phyloP scores from a whole-genome alignment of 2,888 invertebrate species.

The Polydrusus tereticollis region DNA sequence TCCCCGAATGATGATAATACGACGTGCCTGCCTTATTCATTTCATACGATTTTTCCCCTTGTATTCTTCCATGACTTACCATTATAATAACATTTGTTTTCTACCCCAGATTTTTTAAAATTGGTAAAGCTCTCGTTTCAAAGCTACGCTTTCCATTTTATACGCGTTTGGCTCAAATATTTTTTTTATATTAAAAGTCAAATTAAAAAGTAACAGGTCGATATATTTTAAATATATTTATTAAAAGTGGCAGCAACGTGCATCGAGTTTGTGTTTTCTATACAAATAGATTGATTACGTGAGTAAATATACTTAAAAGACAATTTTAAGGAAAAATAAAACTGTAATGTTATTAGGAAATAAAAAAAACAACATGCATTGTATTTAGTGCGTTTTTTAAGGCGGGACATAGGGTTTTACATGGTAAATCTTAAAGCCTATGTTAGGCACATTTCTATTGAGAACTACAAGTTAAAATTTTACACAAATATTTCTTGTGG shows the following conservation, averaged over 20 bases:
- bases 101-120: slow-evolving; percentile 9
- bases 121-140: slow-evolving; percentile 1
- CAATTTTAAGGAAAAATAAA: neutral
- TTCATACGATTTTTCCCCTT: slow-evolving; percentile 14
- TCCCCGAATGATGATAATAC: slow-evolving; percentile 15
- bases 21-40: slow-evolving; percentile 10
- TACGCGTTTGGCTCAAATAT: slow-evolving; percentile 1
- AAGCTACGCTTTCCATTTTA: neutral
- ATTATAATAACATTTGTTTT: slow-evolving; percentile 20
- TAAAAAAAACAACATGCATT: neutral
- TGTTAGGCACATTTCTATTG: too few relatives aligned
- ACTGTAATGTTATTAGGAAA: neutral
- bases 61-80: slow-evolving; percentile 14
- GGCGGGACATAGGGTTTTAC: too few relatives aligned
- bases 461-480: too few relatives aligned
- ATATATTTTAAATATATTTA: neutral
- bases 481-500: too few relatives aligned
- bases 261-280: too few relatives aligned
- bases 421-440: too few relatives aligned
- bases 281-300: too few relatives aligned
- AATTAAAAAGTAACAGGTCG: slow-evolving; percentile 2
- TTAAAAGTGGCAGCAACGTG: too few relatives aligned
- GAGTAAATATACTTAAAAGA: neutral
- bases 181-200: neutral
- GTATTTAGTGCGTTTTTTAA: too few relatives aligned